Percentiles rank a stretch among this genome's conserved stretches.
These are phyloP conservation scores for Luperina testacea DNA, from an alignment of 2,888 invertebrate genomes.

Conservation along the genomic window DNA sequence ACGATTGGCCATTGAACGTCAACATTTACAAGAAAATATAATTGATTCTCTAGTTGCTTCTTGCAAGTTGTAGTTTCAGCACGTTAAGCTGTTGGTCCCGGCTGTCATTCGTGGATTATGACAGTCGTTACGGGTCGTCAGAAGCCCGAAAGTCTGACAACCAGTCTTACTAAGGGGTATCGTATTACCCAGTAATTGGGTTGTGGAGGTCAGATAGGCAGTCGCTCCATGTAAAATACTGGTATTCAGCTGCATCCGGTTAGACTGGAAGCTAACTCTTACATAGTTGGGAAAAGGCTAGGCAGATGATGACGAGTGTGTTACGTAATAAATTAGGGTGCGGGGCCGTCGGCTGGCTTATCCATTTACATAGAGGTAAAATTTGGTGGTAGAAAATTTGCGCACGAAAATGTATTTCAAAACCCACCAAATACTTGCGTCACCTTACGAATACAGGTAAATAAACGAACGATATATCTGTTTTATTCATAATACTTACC, in stretches of 20 bases:
- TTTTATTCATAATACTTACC: constrained; percentile 69
- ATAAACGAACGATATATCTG: neutral
- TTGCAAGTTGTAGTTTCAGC: neutral
- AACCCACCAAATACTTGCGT: neutral
- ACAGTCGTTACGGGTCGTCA: too few species aligned
- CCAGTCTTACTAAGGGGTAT: too few species aligned
- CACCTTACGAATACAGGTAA: neutral
- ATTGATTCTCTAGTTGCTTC: neutral
- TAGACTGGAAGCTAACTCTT: too few species aligned
- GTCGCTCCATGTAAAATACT: too few species aligned
- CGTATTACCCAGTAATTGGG: too few species aligned
- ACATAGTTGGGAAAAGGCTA: too few species aligned
- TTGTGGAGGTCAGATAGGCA: too few species aligned
- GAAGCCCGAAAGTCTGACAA: too few species aligned
- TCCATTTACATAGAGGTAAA: neutral
- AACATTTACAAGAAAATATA: neutral
- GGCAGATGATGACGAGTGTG: too few species aligned
- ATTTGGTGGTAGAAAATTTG: neutral
- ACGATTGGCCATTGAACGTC: neutral
- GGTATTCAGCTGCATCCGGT: too few species aligned
- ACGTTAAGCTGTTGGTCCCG: too few species aligned
- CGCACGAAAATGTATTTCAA: neutral
- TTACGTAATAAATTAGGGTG: neutral
- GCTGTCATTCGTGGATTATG: too few species aligned
- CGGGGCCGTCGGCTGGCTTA: neutral